These are phyloP conservation scores for Morinoia aosen DNA, from an alignment of 2,888 invertebrate species.

Conservation along the genomic window DNA sequence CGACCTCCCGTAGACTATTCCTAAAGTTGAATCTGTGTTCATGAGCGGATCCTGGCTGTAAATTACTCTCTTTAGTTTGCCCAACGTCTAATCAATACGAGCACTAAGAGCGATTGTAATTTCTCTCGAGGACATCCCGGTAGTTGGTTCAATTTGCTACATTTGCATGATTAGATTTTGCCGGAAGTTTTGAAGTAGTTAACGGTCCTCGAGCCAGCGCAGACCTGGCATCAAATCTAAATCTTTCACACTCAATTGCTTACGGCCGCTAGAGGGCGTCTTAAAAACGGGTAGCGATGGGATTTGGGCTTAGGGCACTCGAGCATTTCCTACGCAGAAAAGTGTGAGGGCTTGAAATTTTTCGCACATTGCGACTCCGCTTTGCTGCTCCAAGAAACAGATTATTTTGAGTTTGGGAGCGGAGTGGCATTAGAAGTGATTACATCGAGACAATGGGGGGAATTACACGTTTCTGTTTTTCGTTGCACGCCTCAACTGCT, in stretches of 20 bases:
- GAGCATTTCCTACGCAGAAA: neutral
- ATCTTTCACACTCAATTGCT: neutral
- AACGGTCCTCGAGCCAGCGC: neutral
- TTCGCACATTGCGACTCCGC: neutral
- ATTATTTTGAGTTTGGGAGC: neutral
- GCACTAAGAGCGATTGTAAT: neutral
- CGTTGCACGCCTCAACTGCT: neutral
- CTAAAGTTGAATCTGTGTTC: neutral
- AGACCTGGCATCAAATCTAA: neutral
- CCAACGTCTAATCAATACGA: neutral
- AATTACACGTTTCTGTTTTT: neutral
- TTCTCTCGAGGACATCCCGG: neutral
- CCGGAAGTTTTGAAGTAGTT: neutral
- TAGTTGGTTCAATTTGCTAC: neutral
- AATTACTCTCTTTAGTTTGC: neutral
- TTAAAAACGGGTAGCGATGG: neutral
- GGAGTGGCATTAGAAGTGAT: neutral
- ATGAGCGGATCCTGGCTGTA: neutral
- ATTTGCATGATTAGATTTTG: neutral
- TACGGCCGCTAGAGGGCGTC: neutral
- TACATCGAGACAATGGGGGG: neutral
- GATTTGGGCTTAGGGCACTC: neutral
- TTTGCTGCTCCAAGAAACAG: neutral
- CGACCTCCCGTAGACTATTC: neutral
- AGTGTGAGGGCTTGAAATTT: neutral